Base-by-base conservation (phyloP, 2,113 vertebrate species). In the Lamprologus lemairii region DNA sequence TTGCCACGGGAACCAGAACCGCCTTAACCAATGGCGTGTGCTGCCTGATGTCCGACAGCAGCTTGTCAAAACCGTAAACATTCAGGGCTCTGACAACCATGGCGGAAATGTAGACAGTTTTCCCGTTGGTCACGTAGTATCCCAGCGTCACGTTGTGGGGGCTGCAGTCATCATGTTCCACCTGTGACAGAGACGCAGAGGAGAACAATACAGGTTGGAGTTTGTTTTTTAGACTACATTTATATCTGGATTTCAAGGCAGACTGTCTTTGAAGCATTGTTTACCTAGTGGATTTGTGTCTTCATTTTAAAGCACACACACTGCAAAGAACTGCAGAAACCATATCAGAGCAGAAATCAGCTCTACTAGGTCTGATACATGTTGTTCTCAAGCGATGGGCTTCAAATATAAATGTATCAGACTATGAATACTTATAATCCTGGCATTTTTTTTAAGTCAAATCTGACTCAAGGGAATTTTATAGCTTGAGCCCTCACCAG, bases 81-180 rank as follows among this genome's bases (percentile, higher is more conserved):
- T 95, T 96, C 58, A 99, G 94, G 28, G 94, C 94, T 57, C 98
- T 97, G 0, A 97, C 95, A n/a, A 98, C 98, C 1, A 96, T 90
- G 0, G 97, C 95, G 1, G 98, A 96, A 3, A 98, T 91, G 83
- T 97, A 98, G 28, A 99, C 97, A 4, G 95, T 91, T 28, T 97
- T 96, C 7, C 97, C 97, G 58, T 95, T 94, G 1, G 96, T 96
- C 57, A 97, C 98, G 0, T 98, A 99, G 96, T 98, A 99, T 47
- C 97, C 98, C 42, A 99, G 88, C 0, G 98, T 98, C 79, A 99
- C 71, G 0, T 99, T 99, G 60, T 96, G 95, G 4, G 97, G 96
- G 21, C 97, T 94, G 91, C 97, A 97, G 91, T 98, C 95, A 28
- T 97, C 95, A 14, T 55, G 95, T 86, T 98, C 98, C 88, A 99